phyloP scores from a whole-genome alignment of 2,113 vertebrate genomes.

The Chascanopsetta lugubris region DNA sequence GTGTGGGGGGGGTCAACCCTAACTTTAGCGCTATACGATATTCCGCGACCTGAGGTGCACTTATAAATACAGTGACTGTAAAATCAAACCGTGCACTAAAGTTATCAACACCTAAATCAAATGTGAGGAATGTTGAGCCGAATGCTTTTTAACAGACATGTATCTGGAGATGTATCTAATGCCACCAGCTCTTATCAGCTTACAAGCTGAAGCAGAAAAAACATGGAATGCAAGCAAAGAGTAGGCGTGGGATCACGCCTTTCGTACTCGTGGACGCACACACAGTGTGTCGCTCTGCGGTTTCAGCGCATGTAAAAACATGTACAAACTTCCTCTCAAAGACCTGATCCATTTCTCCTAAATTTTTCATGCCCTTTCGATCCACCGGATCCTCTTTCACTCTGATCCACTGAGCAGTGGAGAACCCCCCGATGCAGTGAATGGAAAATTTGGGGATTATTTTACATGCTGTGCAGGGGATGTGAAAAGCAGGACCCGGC shows the following conservation, averaged over 20 bases:
- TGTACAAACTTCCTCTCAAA: slow-evolving; percentile 62
- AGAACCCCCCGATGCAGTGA: slow-evolving; percentile 69
- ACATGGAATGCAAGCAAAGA: not conserved
- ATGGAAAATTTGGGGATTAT: slow-evolving; percentile 82
- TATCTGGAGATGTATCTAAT: not conserved
- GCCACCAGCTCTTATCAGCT: not conserved
- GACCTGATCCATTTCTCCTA: slow-evolving; percentile 74
- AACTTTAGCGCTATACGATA: slow-evolving; percentile 74
- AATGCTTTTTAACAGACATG: slow-evolving; percentile 1
- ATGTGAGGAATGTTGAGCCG: slow-evolving; percentile 1
- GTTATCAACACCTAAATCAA: slow-evolving; percentile 18
- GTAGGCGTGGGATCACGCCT: not conserved
- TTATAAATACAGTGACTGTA: slow-evolving; percentile 52
- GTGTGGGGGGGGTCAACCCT: slow-evolving; percentile 50
- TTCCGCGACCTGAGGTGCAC: slow-evolving; percentile 54
- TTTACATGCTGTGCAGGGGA: slow-evolving; percentile 81
- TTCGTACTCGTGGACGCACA: not conserved
- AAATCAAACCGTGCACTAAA: slow-evolving; percentile 30
- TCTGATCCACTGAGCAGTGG: slow-evolving; percentile 61
- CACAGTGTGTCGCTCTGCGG: slow-evolving; percentile 38
- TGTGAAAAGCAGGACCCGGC: slow-evolving; percentile 79
- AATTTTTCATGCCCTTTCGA: slow-evolving; percentile 81
- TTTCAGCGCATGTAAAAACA: slow-evolving; percentile 63
- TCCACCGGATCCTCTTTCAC: slow-evolving; percentile 77
- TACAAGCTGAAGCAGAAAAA: not conserved